Conservation (phyloP, 2,113 vertebrate species). For the Noturus placidus region DNA sequence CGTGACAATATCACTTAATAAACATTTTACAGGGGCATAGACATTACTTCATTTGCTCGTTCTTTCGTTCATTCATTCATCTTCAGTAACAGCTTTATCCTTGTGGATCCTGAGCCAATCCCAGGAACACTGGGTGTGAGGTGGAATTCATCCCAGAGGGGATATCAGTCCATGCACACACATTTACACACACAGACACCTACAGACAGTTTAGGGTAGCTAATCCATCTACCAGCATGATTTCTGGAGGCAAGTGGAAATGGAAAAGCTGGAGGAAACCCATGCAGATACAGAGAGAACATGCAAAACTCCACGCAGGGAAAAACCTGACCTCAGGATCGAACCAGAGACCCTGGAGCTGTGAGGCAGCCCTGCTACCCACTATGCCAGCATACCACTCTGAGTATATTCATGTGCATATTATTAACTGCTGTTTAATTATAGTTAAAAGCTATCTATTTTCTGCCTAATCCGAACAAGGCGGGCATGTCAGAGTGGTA, state of each 20-base stretch:
- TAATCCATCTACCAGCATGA: background rate
- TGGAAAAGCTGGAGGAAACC: background rate
- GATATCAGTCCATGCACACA: background rate
- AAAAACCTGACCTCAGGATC: background rate
- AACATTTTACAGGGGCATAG: background rate
- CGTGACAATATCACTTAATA: background rate
- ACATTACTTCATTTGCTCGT: background rate
- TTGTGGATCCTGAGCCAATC: background rate
- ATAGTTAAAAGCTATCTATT: background rate
- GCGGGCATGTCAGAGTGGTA: background rate
- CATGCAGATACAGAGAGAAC: background rate
- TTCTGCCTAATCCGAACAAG: background rate
- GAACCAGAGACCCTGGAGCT: background rate
- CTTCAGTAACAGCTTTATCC: background rate
- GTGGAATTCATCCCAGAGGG: background rate
- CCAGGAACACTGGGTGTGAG: background rate
- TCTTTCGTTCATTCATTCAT: background rate
- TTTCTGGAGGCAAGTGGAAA: background rate
- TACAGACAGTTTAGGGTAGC: background rate
- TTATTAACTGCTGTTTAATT: background rate
- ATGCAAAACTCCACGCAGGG: background rate
- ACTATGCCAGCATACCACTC: background rate
- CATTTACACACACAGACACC: background rate
- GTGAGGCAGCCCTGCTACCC: background rate
- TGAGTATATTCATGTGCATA: background rate